Evolutionary conservation across 2,888 invertebrate genomes (phyloP).

Genomic region (Ophion costatus): DNA sequence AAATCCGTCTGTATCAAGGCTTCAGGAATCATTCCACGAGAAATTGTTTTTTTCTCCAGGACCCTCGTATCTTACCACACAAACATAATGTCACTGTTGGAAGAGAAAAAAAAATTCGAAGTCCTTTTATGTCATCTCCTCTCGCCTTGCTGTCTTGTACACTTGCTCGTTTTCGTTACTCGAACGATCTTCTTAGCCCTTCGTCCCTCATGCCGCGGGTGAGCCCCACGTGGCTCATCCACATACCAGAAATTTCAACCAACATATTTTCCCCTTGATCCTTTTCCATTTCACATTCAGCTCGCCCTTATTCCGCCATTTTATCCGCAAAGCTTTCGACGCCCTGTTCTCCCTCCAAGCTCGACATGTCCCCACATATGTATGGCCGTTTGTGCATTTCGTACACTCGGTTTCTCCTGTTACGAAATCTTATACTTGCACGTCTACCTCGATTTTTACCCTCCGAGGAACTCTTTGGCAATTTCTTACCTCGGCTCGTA

Average conservation of each 20-base stretch:
- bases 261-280: constrained; percentile 64
- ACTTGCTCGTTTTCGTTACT: constrained; percentile 59
- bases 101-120: constrained; percentile 2
- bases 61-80: constrained; percentile 28
- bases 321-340: constrained; percentile 61
- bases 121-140: constrained; percentile 12
- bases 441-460: constrained; percentile 13
- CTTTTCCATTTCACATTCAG: constrained; percentile 58
- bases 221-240: constrained; percentile 18
- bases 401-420: constrained; percentile 24
- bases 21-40: constrained; percentile 14
- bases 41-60: not conserved
- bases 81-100: not conserved
- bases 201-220: constrained; percentile 8
- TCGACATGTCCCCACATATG: not conserved
- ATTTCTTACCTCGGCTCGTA: constrained; percentile 10
- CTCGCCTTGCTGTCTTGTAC: constrained; percentile 36
- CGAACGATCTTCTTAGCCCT: constrained; percentile 47
- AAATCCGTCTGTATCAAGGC: constrained; percentile 10
- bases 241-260: constrained; percentile 30
- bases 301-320: constrained; percentile 65
- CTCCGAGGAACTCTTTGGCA: constrained; percentile 24
- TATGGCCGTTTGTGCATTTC: constrained; percentile 9
- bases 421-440: constrained; percentile 33
- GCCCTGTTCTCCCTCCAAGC: constrained; percentile 27